Evolutionary conservation across 2,888 invertebrate genomes (phyloP).

Genomic region (Fabriciana adippe): DNA sequence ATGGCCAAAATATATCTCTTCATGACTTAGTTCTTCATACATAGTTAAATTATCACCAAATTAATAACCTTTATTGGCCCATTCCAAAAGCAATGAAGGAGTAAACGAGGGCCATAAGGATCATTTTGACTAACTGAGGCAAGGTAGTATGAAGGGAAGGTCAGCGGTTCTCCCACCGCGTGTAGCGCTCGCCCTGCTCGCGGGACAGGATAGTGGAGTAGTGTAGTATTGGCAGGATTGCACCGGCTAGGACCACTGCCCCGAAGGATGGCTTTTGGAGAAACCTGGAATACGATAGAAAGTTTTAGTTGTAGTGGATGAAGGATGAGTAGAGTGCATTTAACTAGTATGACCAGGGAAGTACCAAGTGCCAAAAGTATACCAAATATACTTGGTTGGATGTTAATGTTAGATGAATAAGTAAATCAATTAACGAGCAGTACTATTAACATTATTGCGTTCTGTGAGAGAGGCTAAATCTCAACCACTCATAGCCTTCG

Average conservation of each 20-base stretch:
- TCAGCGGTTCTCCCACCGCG: constrained; percentile 48
- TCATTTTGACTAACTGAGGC: constrained; percentile 26
- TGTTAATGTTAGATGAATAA: too few species aligned
- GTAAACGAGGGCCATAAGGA: constrained; percentile 36
- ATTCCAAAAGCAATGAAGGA: constrained; percentile 28
- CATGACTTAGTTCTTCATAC: too few species aligned
- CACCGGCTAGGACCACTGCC: constrained; percentile 57
- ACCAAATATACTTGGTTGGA: not conserved
- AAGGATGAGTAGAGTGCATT: not conserved
- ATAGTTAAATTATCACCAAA: not conserved
- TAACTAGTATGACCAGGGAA: constrained; percentile 5
- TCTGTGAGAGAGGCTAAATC: too few species aligned
- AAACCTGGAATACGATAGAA: constrained; percentile 51
- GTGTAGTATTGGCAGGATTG: constrained; percentile 62
- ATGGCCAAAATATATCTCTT: too few species aligned
- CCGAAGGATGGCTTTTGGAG: constrained; percentile 69
- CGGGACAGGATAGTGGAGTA: constrained; percentile 66
- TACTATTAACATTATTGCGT: too few species aligned
- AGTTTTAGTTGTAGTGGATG: too few species aligned
- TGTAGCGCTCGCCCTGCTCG: constrained; percentile 45
- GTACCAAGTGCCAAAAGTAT: too few species aligned
- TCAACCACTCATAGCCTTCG: too few species aligned
- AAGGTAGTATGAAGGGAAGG: constrained; percentile 33
- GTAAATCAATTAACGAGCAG: too few species aligned
- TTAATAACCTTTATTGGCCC: not conserved